These are phyloP conservation scores for Gila robusta DNA, from an alignment of 2,797 vertebrate genomes.

Conservation along the genomic window DNA sequence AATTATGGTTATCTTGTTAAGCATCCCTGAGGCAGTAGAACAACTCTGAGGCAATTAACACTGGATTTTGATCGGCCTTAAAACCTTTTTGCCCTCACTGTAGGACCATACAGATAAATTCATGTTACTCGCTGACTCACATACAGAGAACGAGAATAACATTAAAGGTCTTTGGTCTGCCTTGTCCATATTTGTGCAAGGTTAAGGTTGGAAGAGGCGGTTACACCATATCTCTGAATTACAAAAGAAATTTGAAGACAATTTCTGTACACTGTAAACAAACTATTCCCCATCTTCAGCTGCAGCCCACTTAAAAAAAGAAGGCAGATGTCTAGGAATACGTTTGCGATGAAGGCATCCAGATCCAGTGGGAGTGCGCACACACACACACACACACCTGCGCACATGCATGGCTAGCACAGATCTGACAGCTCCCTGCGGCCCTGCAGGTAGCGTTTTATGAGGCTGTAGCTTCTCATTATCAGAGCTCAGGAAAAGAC, in stretches of 20 bases:
- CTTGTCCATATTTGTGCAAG: neutral
- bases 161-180: neutral
- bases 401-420: neutral
- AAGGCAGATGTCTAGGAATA: neutral
- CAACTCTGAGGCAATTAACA: conserved; percentile 2
- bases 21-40: neutral
- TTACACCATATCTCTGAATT: neutral
- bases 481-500: conserved; percentile 56
- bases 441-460: conserved; percentile 60
- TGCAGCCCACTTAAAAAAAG: neutral
- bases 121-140: neutral
- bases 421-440: conserved; percentile 54
- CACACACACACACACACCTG: conserved; percentile 9
- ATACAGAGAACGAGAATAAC: neutral
- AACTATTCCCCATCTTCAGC: conserved; percentile 8
- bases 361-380: neutral
- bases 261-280: conserved; percentile 12
- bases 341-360: conserved; percentile 11
- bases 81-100: neutral
- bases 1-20: conserved; percentile 7
- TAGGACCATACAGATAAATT: neutral
- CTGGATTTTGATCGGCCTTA: conserved; percentile 13
- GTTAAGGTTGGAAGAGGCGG: neutral
- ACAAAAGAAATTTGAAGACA: neutral
- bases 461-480: conserved; percentile 62